These are phyloP conservation scores for Styela plicata DNA, from an alignment of 23 tunicate genomes.

Conservation along the genomic window DNA sequence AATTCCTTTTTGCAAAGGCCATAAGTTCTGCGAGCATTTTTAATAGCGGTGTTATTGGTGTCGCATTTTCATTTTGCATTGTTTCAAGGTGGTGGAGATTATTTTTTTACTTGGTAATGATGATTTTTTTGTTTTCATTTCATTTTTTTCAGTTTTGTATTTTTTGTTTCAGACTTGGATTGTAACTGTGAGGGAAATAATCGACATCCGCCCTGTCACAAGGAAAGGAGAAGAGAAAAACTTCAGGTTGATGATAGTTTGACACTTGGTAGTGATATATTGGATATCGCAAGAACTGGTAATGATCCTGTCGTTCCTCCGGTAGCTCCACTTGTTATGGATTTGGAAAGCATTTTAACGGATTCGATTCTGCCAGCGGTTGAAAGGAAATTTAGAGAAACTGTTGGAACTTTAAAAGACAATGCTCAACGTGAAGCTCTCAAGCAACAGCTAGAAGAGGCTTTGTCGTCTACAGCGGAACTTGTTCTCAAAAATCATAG, in stretches of 20 bases:
- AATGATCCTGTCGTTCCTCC: neutral
- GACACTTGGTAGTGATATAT: neutral
- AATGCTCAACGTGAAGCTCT: constrained; percentile 22
- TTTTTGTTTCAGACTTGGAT: neutral
- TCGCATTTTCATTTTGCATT: neutral
- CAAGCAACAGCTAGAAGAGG: constrained; percentile 50
- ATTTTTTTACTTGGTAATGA: too few species aligned
- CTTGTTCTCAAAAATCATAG: constrained; percentile 60
- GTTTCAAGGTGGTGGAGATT: neutral
- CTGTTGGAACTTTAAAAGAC: constrained; percentile 30
- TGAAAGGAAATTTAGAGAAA: constrained; percentile 27
- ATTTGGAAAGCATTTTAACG: constrained; percentile 23
- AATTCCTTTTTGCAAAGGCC: neutral
- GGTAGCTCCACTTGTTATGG: neutral
- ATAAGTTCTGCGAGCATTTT: neutral
- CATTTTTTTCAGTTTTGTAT: neutral
- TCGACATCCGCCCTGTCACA: neutral
- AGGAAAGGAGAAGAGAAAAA: neutral
- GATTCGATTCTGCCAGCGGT: constrained; percentile 49
- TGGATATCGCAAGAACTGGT: neutral
- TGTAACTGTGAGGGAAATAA: neutral
- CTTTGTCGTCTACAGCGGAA: constrained; percentile 40
- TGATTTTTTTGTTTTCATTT: neutral
- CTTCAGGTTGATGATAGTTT: neutral
- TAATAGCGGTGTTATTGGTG: neutral